Evolutionary conservation across 2,888 invertebrate species (phyloP).

Genomic region (Achlya flavicornis): DNA sequence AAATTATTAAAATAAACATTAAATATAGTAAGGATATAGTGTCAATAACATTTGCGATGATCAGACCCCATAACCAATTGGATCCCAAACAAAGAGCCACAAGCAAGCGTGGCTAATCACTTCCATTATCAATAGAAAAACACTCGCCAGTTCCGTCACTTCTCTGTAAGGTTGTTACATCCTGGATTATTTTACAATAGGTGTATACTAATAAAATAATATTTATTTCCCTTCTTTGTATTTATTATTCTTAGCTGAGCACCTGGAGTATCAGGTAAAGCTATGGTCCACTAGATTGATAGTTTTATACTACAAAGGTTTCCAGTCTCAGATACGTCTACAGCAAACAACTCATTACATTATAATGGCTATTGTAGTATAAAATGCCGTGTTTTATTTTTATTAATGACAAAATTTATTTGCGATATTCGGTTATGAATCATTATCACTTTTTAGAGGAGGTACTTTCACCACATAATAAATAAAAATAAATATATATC

Average conservation of each 20-base stretch:
- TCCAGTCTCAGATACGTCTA: too few species aligned
- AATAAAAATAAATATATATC: too few species aligned
- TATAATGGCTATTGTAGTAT: too few species aligned
- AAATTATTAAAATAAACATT: background rate
- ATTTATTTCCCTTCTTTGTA: conserved; percentile 4
- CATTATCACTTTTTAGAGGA: too few species aligned
- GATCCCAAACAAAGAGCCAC: background rate
- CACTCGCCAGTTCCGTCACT: conserved; percentile 28
- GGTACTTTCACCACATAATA: too few species aligned
- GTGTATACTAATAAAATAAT: background rate
- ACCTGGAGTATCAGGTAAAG: too few species aligned
- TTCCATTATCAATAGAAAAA: conserved; percentile 19
- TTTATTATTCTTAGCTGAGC: background rate
- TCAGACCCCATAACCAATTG: conserved; percentile 2
- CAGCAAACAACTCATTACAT: too few species aligned
- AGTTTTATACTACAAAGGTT: too few species aligned
- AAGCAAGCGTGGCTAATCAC: conserved; percentile 21
- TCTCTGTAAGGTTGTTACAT: conserved; percentile 29
- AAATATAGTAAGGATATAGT: background rate
- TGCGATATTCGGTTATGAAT: too few species aligned
- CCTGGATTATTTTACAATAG: conserved; percentile 20
- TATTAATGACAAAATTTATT: too few species aligned
- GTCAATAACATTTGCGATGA: background rate
- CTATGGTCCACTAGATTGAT: too few species aligned
- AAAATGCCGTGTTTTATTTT: too few species aligned